A percentile compares a stretch with the other conserved stretches of the same genome.
Evolutionary conservation across 2,113 vertebrate species (phyloP).

Genomic region (Prionailurus bengalensis): DNA sequence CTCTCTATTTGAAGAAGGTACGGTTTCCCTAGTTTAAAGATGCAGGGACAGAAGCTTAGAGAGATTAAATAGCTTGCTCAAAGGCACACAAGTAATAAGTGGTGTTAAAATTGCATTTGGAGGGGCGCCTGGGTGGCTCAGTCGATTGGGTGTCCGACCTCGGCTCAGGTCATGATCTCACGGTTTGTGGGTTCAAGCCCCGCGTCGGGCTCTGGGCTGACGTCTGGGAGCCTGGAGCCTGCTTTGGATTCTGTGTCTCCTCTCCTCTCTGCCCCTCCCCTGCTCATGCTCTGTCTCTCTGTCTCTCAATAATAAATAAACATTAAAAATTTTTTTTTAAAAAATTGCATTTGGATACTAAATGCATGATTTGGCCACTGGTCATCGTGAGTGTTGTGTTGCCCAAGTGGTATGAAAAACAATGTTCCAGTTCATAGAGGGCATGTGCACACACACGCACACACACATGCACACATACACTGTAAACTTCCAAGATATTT

Average conservation of each 20-base stretch:
- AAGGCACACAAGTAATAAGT: background rate
- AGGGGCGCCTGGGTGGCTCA: background rate
- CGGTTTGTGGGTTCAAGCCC: background rate
- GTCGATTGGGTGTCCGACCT: background rate
- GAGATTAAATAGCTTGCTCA: background rate
- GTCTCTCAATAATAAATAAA: background rate
- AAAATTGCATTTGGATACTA: background rate
- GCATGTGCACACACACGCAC: background rate
- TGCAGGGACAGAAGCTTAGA: background rate
- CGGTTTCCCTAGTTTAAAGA: background rate
- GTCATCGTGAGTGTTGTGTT: background rate
- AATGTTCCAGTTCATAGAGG: background rate
- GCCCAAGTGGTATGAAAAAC: background rate
- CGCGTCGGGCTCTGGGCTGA: background rate
- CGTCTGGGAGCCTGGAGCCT: too few relatives aligned
- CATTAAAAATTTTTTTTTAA: too few relatives aligned
- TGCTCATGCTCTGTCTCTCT: background rate
- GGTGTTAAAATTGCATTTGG: background rate
- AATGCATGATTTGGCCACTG: background rate
- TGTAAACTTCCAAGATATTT: background rate
- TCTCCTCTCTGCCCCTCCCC: background rate
- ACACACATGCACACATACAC: slow-evolving; percentile 13
- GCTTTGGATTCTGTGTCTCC: too few relatives aligned
- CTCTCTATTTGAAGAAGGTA: background rate
- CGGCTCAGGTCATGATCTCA: background rate